phyloP scores from a whole-genome alignment of 2,113 vertebrate species.

The Tenrec ecaudatus region DNA sequence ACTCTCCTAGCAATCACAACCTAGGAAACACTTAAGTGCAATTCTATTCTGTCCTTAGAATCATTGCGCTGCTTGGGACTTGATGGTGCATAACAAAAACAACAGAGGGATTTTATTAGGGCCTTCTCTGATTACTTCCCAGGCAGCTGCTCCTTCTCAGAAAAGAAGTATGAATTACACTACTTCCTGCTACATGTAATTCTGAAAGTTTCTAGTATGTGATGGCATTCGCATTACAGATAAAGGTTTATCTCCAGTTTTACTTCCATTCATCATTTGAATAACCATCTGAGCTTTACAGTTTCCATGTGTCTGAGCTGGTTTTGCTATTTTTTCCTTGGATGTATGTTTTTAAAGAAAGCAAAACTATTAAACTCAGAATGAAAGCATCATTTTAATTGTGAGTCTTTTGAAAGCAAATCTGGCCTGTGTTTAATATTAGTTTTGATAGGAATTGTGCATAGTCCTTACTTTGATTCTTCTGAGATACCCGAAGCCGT shows the following conservation, averaged over 20 bases:
- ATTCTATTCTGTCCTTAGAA: too few species aligned
- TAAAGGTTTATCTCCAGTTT: neutral
- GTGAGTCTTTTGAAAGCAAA: neutral
- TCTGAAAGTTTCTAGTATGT: neutral
- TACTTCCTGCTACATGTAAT: neutral
- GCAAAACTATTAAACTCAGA: neutral
- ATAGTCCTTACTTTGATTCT: neutral
- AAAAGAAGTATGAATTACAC: neutral
- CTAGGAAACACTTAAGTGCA: too few species aligned
- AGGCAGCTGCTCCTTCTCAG: neutral
- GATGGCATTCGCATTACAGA: neutral
- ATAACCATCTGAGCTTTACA: neutral
- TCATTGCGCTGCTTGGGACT: too few species aligned
- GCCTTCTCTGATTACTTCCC: neutral
- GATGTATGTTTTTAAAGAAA: slow-evolving; percentile 17
- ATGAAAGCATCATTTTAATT: neutral
- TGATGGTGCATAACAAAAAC: too few species aligned
- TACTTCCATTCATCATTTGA: neutral
- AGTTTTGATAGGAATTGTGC: neutral
- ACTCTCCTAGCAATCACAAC: too few species aligned
- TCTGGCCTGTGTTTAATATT: slow-evolving; percentile 9
- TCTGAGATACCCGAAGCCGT: neutral
- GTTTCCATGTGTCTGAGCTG: neutral
- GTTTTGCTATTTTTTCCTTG: slow-evolving; percentile 15
- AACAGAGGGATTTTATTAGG: neutral